Base-by-base conservation (phyloP, 2,113 vertebrate genomes). In the Takifugu bimaculatus region DNA sequence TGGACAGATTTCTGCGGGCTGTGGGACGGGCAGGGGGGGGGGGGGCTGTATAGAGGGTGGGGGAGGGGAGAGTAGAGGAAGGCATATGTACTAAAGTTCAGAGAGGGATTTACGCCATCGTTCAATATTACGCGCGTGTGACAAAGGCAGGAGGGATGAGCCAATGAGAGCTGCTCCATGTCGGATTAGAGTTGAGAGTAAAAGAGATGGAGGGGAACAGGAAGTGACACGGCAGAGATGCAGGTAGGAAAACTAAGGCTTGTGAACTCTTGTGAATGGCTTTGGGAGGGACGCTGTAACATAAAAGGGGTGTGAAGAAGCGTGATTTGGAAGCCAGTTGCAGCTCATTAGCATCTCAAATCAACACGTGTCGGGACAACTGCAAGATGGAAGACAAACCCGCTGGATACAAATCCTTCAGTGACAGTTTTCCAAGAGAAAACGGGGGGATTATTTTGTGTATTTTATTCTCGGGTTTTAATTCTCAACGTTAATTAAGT, bases 1-100 rank as follows among this genome's bases (percentile, higher is more conserved):
- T 80, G 75, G 80, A 86, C 72, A 70, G 82, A 86, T 89, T 84
- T 83, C 90, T 90, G 81, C 81, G 59, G 77, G 83, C 87, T 80
- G 82, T 84, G 57, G 77, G 74, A 70, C 71, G 62, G 49, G 54
- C 27, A 62, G 67, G 71, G 61, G 66, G 75, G 78, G 14, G 45
- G n/a, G 45, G 14, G 5, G 13, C 12, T 48, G 44, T 68, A 69
- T 71, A 62, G 75, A 78, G 49, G 66, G 55, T 50, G 67, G 75
- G 78, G 79, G 68, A 57, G 50, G 82, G 78, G 63, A 64, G 54
- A 70, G 64, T 68, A 54, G 50, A 81, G 78, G 63, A 64, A 51
- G 72, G 64, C 70, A 77, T 77, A 64, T 74, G 70, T 75, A 72
- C 74, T 75, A 58, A 74, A 72, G 74, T 71, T 80, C 76, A 60